These are phyloP conservation scores for Sciurus vulgaris DNA, from an alignment of 2,797 vertebrate genomes.

Conservation along the genomic window DNA sequence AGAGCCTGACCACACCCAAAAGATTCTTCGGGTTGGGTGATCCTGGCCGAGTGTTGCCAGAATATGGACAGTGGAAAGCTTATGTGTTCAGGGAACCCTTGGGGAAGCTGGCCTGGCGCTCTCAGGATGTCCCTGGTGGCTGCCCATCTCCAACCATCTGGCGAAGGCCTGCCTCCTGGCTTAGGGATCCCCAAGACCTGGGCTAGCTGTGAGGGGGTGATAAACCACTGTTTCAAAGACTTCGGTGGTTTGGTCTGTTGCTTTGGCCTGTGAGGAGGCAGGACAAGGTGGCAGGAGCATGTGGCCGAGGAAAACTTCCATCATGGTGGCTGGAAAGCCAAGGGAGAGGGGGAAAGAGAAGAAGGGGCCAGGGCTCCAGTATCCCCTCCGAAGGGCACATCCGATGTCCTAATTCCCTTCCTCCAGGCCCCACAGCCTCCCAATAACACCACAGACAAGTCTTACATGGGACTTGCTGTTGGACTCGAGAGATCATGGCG, in stretches of 20 bases:
- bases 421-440: too few species aligned
- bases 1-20: not conserved
- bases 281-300: rapidly evolving
- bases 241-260: not conserved
- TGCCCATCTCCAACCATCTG: not conserved
- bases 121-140: not conserved
- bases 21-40: not conserved
- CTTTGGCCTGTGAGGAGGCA: not conserved
- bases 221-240: not conserved
- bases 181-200: not conserved
- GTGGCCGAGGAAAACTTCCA: not conserved
- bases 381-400: too few species aligned
- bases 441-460: too few species aligned
- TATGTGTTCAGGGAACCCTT: not conserved
- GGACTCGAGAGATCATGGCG: not conserved
- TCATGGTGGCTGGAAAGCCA: not conserved
- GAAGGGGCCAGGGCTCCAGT: not conserved
- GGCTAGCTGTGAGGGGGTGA: not conserved
- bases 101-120: not conserved
- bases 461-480: not conserved
- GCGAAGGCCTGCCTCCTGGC: not conserved
- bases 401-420: not conserved
- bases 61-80: not conserved
- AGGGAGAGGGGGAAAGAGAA: not conserved
- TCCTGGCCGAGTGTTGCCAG: not conserved